Base-by-base conservation (phyloP, 1,140 invertebrate species). In the Hypsibius dujardini region DNA sequence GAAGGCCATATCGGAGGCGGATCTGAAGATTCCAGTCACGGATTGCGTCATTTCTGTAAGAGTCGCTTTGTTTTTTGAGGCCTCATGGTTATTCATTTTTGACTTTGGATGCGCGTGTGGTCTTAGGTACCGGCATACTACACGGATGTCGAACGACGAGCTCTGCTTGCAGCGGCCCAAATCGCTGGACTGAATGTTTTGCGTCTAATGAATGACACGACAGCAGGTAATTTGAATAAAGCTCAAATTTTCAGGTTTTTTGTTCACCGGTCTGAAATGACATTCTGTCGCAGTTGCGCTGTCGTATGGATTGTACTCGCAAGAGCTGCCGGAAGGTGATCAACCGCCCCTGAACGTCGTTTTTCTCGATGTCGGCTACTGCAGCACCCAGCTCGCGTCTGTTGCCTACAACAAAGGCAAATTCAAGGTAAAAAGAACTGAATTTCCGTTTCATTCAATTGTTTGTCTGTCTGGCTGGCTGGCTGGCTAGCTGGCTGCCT, bases 221-320 rank as follows among this genome's bases (percentile, higher is more conserved):
- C 94, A 15, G 93, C 95, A 2, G 76, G 79, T 79, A 75, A 59
- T 72, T 40, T 69, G 40, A 28, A 14, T 70, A 72, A 71, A 40
- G 2, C 69, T 71, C 14, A 15, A 70, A 71, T 3, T 71, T 15
- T 3, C 15, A 3, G n/a, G 15, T 73, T 40, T 62, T 69, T 71
- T 69, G 71, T 73, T 59, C 40, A 28, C 12, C n/a, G n/a, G n/a
- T n/a, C n/a, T n/a, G n/a, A n/a, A n/a, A n/a, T 15, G 2, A 60
- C 60, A 72, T 74, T 71, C 28, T 72, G 2, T 74, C 76, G 69
- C 75, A 79, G 92, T 91, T 71, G 92, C 92, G 46, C 81, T 98
- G 45, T 86, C 88, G 46, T 98, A 98, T 81, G 95, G 94, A 73
- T 95, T 98, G 78, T 98, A 97, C 78, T 95, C 95, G 79, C 88